Evolutionary conservation across 2,888 invertebrate genomes (phyloP).

Genomic region (Sphinx pinastri): DNA sequence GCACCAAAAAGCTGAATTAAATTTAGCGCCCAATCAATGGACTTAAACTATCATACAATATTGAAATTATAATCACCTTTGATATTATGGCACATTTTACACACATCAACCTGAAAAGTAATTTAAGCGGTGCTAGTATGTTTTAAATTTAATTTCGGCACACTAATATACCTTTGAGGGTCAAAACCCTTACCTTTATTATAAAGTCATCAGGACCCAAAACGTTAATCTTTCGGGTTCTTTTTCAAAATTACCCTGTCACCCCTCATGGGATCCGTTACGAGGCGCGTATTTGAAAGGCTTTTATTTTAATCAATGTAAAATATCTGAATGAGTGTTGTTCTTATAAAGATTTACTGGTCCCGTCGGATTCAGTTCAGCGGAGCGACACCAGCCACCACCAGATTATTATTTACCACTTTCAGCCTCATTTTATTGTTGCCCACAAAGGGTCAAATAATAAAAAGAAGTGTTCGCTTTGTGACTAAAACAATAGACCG

Average conservation of each 20-base stretch:
- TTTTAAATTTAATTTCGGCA: constrained; percentile 10
- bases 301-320: constrained; percentile 46
- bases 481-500: constrained; percentile 51
- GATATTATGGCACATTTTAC: not conserved
- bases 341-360: constrained; percentile 52
- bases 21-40: constrained; percentile 1
- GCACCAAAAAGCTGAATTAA: not conserved
- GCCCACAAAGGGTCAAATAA: constrained; percentile 57
- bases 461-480: constrained; percentile 57
- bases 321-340: constrained; percentile 52
- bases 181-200: constrained; percentile 21
- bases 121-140: not conserved
- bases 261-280: constrained; percentile 25
- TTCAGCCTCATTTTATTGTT: constrained; percentile 57
- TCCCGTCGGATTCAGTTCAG: constrained; percentile 44
- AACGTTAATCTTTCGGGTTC: constrained; percentile 22
- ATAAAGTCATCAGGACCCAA: constrained; percentile 12
- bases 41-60: not conserved
- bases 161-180: constrained; percentile 18
- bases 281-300: constrained; percentile 17
- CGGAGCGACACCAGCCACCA: constrained; percentile 51
- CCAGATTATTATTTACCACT: constrained; percentile 63
- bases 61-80: not conserved
- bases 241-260: constrained; percentile 25
- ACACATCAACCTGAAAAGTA: not conserved